A percentile compares a stretch with the other conserved stretches of the same genome.
Evolutionary conservation across 2,888 invertebrate genomes (phyloP).

Genomic region (Norana najaformis): DNA sequence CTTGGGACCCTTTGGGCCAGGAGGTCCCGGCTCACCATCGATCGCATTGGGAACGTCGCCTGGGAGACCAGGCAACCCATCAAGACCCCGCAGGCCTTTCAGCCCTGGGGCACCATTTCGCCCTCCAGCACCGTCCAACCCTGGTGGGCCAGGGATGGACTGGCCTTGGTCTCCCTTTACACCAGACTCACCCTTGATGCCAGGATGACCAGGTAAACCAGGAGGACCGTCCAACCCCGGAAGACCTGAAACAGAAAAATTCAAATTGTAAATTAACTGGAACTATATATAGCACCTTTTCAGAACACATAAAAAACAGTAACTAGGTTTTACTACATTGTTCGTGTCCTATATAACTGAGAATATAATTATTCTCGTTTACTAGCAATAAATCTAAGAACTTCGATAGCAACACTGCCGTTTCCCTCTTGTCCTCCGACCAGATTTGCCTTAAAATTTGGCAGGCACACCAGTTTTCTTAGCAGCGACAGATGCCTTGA

Average conservation of each 20-base stretch:
- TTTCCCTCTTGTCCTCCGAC: no score
- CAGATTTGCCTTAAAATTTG: no score
- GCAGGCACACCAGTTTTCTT: no score
- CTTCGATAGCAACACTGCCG: no score
- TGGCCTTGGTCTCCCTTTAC: slow-evolving; percentile 33
- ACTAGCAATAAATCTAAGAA: no score
- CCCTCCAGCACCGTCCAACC: slow-evolving; percentile 4
- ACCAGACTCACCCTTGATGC: slow-evolving; percentile 29
- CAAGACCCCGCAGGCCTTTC: neutral
- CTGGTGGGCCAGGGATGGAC: slow-evolving; percentile 27
- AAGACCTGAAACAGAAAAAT: neutral
- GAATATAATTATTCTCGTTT: no score
- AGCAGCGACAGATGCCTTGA: no score
- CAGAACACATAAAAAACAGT: no score
- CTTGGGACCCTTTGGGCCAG: slow-evolving; percentile 21
- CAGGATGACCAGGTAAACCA: neutral
- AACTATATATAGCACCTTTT: neutral
- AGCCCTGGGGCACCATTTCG: neutral
- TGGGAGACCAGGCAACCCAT: neutral
- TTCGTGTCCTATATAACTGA: no score
- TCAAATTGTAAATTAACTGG: neutral
- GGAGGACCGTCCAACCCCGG: neutral
- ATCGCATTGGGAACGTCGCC: neutral
- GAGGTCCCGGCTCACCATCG: slow-evolving; percentile 17
- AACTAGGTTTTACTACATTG: no score